Conservation (phyloP, 64 coral and sea anemone genomes). For the Actinia equina region DNA sequence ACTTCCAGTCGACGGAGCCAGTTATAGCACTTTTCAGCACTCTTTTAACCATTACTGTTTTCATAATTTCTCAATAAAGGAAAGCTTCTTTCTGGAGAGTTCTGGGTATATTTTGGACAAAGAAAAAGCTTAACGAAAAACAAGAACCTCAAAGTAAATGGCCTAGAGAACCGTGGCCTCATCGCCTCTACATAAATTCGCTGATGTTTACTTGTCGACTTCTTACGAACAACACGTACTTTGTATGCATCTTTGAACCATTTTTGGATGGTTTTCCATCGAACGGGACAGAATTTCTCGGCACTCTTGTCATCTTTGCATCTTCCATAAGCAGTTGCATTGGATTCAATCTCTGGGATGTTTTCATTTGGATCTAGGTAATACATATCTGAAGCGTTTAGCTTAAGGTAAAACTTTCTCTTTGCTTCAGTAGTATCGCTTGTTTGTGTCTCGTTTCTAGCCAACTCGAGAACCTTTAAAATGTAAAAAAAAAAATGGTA, state of each 20-base stretch:
- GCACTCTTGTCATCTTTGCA: slow-evolving; percentile 52
- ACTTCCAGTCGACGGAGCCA: no score
- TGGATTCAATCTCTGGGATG: slow-evolving; percentile 69
- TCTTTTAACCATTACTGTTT: no score
- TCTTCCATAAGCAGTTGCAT: slow-evolving; percentile 44
- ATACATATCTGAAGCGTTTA: slow-evolving; percentile 59
- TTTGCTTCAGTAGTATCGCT: slow-evolving; percentile 41
- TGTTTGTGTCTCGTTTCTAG: slow-evolving; percentile 34
- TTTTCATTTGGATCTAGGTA: slow-evolving; percentile 38
- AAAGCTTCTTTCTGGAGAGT: no score
- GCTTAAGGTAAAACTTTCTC: slow-evolving; percentile 28
- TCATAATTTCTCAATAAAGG: no score
- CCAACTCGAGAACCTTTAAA: slow-evolving; percentile 39
- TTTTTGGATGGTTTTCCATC: slow-evolving; percentile 65
- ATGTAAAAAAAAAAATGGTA: not conserved
- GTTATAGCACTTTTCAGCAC: no score
- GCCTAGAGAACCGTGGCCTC: no score
- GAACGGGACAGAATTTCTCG: slow-evolving; percentile 63
- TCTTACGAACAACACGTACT: slow-evolving; percentile 26
- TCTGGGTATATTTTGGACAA: no score
- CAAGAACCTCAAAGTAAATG: no score
- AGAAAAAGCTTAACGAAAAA: no score
- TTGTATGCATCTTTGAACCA: slow-evolving; percentile 58
- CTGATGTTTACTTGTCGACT: not conserved
- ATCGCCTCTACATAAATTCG: no score